phyloP scores from a whole-genome alignment of 2,113 vertebrate genomes.

The Furnarius figulus region DNA sequence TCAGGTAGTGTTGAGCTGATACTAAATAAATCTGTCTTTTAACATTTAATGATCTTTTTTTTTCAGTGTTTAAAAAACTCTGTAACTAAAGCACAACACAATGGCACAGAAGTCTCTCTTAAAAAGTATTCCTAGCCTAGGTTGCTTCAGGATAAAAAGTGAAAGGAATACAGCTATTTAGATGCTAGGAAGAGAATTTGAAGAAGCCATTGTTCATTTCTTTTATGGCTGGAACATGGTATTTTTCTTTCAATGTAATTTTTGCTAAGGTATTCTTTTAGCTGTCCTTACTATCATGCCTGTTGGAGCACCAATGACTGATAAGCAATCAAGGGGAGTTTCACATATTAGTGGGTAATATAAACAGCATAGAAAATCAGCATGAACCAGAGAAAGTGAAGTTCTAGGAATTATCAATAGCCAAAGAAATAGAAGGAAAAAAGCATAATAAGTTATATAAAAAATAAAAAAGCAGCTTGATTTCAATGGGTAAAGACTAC shows the following conservation, averaged over 20 bases:
- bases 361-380: neutral
- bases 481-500: neutral
- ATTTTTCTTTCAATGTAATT: neutral
- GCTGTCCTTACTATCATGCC: neutral
- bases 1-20: constrained; percentile 10
- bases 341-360: neutral
- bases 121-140: neutral
- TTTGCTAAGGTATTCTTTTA: neutral
- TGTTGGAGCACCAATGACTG: neutral
- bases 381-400: neutral
- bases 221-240: neutral
- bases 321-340: neutral
- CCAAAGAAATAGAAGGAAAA: neutral
- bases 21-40: constrained; percentile 51
- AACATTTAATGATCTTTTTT: constrained; percentile 38
- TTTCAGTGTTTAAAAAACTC: neutral
- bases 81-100: neutral
- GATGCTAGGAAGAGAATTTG: neutral
- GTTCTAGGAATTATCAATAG: neutral
- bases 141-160: neutral
- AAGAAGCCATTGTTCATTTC: neutral
- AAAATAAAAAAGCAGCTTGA: neutral
- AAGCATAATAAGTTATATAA: neutral
- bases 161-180: neutral
- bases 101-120: neutral